A percentile compares a stretch with the other conserved stretches of the same genome.
Conservation (phyloP, 2,113 vertebrate species). For the Ammospiza nelsoni region DNA sequence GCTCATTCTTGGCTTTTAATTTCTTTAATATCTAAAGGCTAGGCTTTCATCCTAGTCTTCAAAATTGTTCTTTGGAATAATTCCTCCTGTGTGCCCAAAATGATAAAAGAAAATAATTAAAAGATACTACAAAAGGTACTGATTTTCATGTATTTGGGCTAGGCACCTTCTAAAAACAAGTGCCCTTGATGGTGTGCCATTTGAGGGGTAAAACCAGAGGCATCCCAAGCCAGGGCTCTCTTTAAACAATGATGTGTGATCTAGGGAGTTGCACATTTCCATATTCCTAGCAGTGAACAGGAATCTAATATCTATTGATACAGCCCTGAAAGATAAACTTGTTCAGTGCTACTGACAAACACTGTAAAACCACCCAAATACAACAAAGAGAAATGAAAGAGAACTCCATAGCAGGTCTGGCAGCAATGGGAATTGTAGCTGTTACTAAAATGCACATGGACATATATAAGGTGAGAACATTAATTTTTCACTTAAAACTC, state of each 20-base stretch:
- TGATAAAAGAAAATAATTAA: neutral
- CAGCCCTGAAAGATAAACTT: neutral
- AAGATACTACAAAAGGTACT: neutral
- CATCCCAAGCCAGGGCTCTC: neutral
- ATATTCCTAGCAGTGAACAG: neutral
- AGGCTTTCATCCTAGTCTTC: neutral
- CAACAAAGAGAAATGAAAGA: neutral
- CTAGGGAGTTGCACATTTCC: neutral
- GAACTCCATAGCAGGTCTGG: neutral
- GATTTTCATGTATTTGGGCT: neutral
- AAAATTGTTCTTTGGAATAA: neutral
- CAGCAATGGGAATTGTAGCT: neutral
- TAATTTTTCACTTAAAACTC: neutral
- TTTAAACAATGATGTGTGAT: neutral
- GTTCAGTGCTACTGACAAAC: neutral
- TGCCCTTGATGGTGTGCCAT: neutral
- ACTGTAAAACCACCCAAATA: neutral
- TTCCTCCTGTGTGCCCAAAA: neutral
- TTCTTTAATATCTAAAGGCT: slow-evolving; percentile 17
- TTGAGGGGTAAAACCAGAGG: neutral
- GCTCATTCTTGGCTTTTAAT: slow-evolving; percentile 2
- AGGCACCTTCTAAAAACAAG: neutral
- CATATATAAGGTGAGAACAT: neutral
- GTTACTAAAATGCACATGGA: neutral
- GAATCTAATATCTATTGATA: neutral